Conservation (phyloP, 2,888 invertebrate genomes). For the Apocheima hispidaria region DNA sequence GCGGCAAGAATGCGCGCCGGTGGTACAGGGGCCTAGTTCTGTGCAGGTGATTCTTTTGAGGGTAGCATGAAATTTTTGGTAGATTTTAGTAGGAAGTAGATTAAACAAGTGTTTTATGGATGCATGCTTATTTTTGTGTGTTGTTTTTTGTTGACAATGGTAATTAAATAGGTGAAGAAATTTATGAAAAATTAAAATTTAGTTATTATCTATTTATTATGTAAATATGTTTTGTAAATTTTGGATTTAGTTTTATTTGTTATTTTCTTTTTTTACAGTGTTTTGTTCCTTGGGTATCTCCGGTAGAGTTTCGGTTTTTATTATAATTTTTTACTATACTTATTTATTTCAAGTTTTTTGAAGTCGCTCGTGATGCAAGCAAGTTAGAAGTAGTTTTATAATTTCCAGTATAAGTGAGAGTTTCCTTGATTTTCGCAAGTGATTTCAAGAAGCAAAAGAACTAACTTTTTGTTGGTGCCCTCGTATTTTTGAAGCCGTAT, state of each 20-base stretch:
- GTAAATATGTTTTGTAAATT: conserved; percentile 41
- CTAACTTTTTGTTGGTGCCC: conserved; percentile 64
- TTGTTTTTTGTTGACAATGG: background rate
- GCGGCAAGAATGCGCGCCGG: conserved; percentile 65
- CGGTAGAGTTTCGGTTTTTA: conserved; percentile 77
- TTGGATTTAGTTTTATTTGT: conserved; percentile 57
- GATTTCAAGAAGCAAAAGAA: conserved; percentile 57
- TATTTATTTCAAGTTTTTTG: conserved; percentile 49
- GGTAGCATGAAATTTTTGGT: conserved; percentile 30
- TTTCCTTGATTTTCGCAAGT: conserved; percentile 51
- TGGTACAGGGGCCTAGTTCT: conserved; percentile 48
- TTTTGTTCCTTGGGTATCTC: conserved; percentile 79
- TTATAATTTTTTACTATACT: conserved; percentile 53
- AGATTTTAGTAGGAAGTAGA: conserved; percentile 22
- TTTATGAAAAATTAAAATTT: conserved; percentile 5
- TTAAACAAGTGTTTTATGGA: conserved; percentile 39
- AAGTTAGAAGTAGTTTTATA: conserved; percentile 14
- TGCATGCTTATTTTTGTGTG: conserved; percentile 47
- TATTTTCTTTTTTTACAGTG: conserved; percentile 72
- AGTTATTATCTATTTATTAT: conserved; percentile 15
- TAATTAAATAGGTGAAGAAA: background rate
- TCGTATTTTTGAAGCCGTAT: conserved; percentile 31
- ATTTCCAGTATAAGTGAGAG: background rate
- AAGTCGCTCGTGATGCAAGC: conserved; percentile 58
- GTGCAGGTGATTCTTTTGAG: conserved; percentile 59